Conservation (phyloP, 2,113 vertebrate genomes). For the Triplophysa siluroides region DNA sequence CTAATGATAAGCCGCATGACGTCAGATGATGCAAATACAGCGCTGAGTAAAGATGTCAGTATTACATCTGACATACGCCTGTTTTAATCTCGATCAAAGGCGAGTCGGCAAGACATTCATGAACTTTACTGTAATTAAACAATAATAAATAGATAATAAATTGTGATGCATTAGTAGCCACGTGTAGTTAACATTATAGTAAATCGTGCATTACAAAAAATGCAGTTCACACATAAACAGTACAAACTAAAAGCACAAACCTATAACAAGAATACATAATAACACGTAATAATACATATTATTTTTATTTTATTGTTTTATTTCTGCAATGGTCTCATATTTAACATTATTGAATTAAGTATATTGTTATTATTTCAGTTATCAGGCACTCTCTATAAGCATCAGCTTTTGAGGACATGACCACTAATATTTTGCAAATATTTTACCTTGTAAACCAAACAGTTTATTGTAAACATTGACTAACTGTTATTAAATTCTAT, state of each 20-base stretch:
- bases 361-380: no score
- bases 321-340: no score
- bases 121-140: neutral
- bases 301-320: no score
- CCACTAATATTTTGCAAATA: neutral
- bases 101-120: neutral
- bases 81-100: neutral
- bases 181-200: no score
- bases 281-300: no score
- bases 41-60: neutral
- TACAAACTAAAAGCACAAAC: no score
- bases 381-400: no score
- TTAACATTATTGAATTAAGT: no score
- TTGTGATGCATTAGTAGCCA: neutral
- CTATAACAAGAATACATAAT: no score
- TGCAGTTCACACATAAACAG: neutral
- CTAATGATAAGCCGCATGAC: neutral
- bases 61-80: neutral
- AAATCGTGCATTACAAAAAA: neutral
- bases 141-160: neutral
- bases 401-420: neutral
- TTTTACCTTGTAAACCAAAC: no score
- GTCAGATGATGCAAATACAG: neutral
- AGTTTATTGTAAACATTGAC: neutral
- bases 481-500: neutral